Percentiles rank a stretch among this genome's conserved stretches.
Evolutionary conservation across 2,113 vertebrate genomes (phyloP).

Genomic region (Ancistrus triradiatus): DNA sequence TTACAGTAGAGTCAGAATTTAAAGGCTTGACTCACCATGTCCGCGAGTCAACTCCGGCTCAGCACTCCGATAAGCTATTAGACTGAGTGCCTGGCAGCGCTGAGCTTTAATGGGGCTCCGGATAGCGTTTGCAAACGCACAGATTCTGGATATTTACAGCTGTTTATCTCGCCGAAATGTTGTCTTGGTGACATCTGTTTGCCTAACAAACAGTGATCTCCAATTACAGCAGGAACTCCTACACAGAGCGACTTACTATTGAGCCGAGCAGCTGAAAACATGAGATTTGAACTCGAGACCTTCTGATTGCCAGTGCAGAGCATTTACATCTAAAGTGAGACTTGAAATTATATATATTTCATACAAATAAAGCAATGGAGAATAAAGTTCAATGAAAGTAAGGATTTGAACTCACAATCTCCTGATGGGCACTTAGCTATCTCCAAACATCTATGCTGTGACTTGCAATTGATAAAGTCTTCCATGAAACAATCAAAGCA

Average conservation of each 20-base stretch:
- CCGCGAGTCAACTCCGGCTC: conserved; percentile 68
- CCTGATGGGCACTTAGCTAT: too few relatives aligned
- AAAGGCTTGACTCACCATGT: conserved; percentile 75
- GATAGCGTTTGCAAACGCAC: conserved; percentile 49
- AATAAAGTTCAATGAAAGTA: too few relatives aligned
- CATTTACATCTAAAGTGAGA: too few relatives aligned
- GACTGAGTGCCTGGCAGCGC: conserved; percentile 53
- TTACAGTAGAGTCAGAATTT: conserved; percentile 74
- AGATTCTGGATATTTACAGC: conserved; percentile 40
- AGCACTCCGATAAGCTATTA: conserved; percentile 63
- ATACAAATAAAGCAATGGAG: too few relatives aligned
- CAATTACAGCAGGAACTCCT: neutral
- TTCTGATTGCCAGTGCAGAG: too few relatives aligned
- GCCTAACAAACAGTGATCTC: neutral
- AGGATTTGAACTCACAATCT: too few relatives aligned
- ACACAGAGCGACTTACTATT: neutral
- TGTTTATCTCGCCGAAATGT: conserved; percentile 62
- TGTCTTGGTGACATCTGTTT: conserved; percentile 41
- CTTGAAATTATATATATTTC: too few relatives aligned
- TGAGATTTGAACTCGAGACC: too few relatives aligned
- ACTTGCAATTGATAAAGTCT: too few relatives aligned
- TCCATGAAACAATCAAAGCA: too few relatives aligned
- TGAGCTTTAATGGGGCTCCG: conserved; percentile 65
- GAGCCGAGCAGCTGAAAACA: too few relatives aligned
- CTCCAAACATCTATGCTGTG: too few relatives aligned